Conservation (phyloP, 1,140 invertebrate genomes). For the Neotoxoptera formosana region DNA sequence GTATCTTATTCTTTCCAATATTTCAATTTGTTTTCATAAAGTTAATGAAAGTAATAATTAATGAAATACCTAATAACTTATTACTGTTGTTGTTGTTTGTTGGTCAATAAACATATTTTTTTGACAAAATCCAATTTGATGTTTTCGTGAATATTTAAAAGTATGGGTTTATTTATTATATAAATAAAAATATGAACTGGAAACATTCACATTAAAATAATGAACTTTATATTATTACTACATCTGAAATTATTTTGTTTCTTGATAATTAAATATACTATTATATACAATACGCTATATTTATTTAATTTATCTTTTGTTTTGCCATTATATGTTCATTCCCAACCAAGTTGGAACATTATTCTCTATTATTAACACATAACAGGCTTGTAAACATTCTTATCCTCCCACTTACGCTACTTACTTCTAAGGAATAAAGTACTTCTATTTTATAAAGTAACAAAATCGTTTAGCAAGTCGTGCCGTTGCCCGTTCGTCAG, state of each 20-base stretch:
- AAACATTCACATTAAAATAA: neutral
- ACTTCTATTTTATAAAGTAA: neutral
- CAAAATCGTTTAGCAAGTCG: slow-evolving; percentile 37
- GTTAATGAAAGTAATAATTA: neutral
- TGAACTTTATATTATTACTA: neutral
- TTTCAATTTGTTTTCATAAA: neutral
- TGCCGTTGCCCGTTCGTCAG: neutral
- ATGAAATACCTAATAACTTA: neutral
- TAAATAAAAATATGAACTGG: neutral
- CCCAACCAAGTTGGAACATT: neutral
- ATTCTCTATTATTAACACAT: slow-evolving; percentile 23
- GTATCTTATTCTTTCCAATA: neutral
- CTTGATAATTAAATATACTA: neutral
- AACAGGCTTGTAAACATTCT: neutral
- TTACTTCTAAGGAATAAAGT: neutral
- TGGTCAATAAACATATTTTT: neutral
- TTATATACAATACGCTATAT: neutral
- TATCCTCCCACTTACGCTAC: neutral
- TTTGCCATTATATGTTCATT: neutral
- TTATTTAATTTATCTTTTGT: neutral
- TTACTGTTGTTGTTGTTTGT: neutral
- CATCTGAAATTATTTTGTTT: neutral
- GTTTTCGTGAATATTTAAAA: neutral
- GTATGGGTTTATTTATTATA: neutral
- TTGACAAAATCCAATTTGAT: neutral